Percentiles rank a stretch among this genome's conserved stretches.
Evolutionary conservation across 2,888 invertebrate genomes (phyloP).

Genomic region (Nephrotoma appendiculata): DNA sequence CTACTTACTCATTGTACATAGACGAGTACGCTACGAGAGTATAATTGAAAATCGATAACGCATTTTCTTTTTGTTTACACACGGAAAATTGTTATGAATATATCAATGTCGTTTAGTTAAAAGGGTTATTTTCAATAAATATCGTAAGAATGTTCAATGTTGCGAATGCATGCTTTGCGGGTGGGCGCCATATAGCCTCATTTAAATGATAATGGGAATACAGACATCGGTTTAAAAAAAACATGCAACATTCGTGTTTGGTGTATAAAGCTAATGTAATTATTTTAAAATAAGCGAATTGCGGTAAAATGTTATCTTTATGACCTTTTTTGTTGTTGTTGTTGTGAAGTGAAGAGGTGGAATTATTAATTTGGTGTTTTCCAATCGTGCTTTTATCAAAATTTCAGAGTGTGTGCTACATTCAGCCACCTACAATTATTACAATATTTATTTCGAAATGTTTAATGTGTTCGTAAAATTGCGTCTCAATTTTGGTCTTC

Average conservation of each 20-base stretch:
- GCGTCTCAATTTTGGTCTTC: too few species aligned
- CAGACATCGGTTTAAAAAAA: not conserved
- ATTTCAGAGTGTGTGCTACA: too few species aligned
- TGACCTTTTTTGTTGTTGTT: not conserved
- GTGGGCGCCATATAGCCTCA: not conserved
- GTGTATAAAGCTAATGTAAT: not conserved
- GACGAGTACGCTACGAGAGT: too few species aligned
- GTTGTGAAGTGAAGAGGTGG: not conserved
- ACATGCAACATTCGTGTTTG: not conserved
- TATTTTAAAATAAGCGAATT: not conserved
- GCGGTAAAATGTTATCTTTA: not conserved
- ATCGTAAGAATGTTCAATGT: not conserved
- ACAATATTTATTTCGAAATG: too few species aligned
- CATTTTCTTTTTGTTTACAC: not conserved
- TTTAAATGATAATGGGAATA: not conserved
- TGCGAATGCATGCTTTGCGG: not conserved
- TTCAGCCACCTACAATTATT: too few species aligned
- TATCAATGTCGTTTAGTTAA: not conserved
- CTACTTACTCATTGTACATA: not conserved
- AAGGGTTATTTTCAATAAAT: not conserved
- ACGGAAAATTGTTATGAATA: not conserved
- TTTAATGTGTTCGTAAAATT: too few species aligned
- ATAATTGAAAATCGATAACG: not conserved
- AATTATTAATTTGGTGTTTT: too few species aligned
- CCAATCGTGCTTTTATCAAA: too few species aligned